phyloP scores from a whole-genome alignment of 2,888 invertebrate species.

The Dorcus parallelipipedus region DNA sequence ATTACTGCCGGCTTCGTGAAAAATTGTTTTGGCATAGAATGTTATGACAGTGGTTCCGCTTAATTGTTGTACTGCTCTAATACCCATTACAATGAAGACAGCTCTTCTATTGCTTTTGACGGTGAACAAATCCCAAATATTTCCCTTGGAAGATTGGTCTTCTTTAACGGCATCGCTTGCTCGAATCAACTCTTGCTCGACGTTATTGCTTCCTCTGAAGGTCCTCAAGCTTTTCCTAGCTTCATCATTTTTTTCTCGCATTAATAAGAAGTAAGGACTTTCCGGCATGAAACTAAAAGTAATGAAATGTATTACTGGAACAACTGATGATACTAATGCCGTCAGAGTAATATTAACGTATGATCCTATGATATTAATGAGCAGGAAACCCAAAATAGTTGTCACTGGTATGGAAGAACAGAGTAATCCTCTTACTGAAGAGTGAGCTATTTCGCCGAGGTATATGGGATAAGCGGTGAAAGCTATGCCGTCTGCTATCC shows the following conservation, averaged over 20 bases:
- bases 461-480: conserved; percentile 56
- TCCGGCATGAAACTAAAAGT: conserved; percentile 57
- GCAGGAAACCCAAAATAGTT: conserved; percentile 54
- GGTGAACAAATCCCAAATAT: conserved; percentile 55
- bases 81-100: conserved; percentile 58
- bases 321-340: conserved; percentile 49
- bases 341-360: conserved; percentile 51
- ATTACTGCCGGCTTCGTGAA: conserved; percentile 45
- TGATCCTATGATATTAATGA: conserved; percentile 51
- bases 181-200: conserved; percentile 46
- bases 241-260: conserved; percentile 45
- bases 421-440: conserved; percentile 56
- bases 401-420: conserved; percentile 57
- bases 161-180: conserved; percentile 39
- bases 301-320: conserved; percentile 50
- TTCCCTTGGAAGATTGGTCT: conserved; percentile 53
- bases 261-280: conserved; percentile 54
- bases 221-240: conserved; percentile 51
- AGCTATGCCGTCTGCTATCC: conserved; percentile 53
- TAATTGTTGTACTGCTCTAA: conserved; percentile 55
- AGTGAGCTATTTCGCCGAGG: conserved; percentile 59
- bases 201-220: conserved; percentile 51
- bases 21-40: conserved; percentile 57
- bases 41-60: conserved; percentile 63
- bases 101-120: conserved; percentile 61